Percentiles rank a stretch among this genome's conserved stretches.
Conservation (phyloP, 2,113 vertebrate genomes). For the Cygnus atratus region DNA sequence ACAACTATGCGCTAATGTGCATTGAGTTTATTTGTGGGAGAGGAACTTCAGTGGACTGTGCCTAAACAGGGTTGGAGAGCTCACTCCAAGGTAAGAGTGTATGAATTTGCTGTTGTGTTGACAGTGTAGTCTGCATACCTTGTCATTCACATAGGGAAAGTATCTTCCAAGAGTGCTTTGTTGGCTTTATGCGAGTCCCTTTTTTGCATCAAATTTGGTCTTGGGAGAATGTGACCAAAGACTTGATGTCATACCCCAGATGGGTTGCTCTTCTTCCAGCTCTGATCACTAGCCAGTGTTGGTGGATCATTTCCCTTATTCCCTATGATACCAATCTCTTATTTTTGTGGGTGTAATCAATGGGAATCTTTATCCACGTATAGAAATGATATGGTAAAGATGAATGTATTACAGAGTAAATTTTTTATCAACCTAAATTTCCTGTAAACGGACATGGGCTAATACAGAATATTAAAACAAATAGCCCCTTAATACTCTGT, state of each 20-base stretch:
- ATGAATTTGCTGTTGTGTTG: background rate
- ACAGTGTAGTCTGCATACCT: background rate
- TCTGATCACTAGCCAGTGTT: background rate
- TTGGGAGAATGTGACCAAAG: accelerated
- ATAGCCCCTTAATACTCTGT: background rate
- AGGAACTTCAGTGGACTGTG: background rate
- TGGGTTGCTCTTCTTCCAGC: background rate
- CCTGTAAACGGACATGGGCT: background rate
- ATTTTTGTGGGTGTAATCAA: background rate
- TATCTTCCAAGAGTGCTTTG: background rate
- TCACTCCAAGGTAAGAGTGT: background rate
- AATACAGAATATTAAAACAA: background rate
- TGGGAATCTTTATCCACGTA: background rate
- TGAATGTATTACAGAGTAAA: background rate
- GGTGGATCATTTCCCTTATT: background rate
- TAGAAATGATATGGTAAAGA: background rate
- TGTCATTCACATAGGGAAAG: background rate
- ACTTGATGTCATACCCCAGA: background rate
- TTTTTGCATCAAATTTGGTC: background rate
- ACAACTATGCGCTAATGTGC: background rate
- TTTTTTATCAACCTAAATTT: background rate
- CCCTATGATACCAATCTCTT: background rate
- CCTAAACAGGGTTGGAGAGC: background rate
- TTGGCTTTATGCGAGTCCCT: background rate
- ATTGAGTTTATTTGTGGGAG: background rate